Base-by-base conservation (phyloP, 2,888 invertebrate genomes). In the Phania funesta region DNA sequence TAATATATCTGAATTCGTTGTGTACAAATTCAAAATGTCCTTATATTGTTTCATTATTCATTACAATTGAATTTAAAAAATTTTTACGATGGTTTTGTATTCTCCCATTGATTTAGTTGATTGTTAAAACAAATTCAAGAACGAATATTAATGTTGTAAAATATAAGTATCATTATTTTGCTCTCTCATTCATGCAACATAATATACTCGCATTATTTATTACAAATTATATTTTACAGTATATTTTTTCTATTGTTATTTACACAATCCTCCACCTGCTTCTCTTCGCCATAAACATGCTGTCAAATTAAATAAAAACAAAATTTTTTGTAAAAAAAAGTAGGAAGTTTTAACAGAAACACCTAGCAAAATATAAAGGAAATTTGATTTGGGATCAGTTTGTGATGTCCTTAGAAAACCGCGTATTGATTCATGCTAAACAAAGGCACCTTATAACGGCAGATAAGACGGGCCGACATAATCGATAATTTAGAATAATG, bases 131-230 rank as follows among this genome's bases (percentile, higher is more conserved):
- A 35, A 22, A 35, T 32, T 54, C n/a, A 7, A 18, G 13, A 65
- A 65, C 54, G 26, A 20, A 35, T 58, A 58, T 44, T 18, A 62
- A 41, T 62, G 52, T 60, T 26, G 41, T 38, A 74, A 71, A 60
- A 71, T 71, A 60, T 71, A 54, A 38, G 41, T 56, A 54, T 78
- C 50, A 74, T 64, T 64, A 29, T 52, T 32, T 74, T 16, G 38
- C 18, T 70, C 24, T 16, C 29, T 62, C 44, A 44, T 74, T 18
- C 18, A 64, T 52, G 54, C 60, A 68, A 48, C 62, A 62, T 48
- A 46, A 74, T 68, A 74, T 64, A 74, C 46, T n/a, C 67, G 62
- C 74, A 68, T 76, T 76, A 80, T 75, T 76, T 70, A 58, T 58
- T 44, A 70, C 29, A 70, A 64, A 71, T 64, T 71, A 8, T 16